Evolutionary conservation across 1,140 invertebrate species (phyloP), one percentile per base, ranked within the genome.

Genomic region (Meloidogyne exigua): DNA sequence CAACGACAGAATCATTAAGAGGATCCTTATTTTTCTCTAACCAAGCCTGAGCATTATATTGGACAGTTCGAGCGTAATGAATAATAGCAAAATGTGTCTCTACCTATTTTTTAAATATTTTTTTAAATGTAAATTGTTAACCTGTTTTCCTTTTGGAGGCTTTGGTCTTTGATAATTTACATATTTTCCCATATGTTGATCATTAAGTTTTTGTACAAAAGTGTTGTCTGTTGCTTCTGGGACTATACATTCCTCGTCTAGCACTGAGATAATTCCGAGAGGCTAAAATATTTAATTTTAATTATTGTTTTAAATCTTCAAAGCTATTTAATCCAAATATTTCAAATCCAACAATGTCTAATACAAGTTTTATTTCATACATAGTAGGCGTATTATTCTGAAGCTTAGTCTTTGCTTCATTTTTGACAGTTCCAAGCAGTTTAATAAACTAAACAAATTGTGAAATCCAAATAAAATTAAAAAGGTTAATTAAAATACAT

Each of bases 161-260:
- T 94, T 95, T 44, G 96, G 95, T 78, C 91, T 91, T 90, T 97
- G 91, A 92, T 87, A 94, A 97, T 91, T 95, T 93, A 85, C 93
- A 92, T 88, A 95, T 90, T 99, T 99, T 89, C 96, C 96, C 90
- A 98, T 92, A 90, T 98, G 96, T 90, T 96, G 96, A 90, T 93
- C 93, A 91, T 93, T 96, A 91, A 99, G 91, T 90, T 98, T 99
- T 88, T 96, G 94, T 89, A 94, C 93, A 90, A 98, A 96, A 85
- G 95, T 96, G 90, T 93, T 93, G 89, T 99, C 96, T 81, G 94
- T 95, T 87, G 96, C 96, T 91, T 99, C 99, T 85, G 96, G 96
- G 92, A 99, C 98, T 94, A 99, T 98, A 94, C 95, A 98, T 91
- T 99, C 96, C 92, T 99, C 96, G 91, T 99, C 96, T 90, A 99